Percentiles rank a stretch among this genome's conserved stretches.
phyloP scores from a whole-genome alignment of 2,797 vertebrate species.

The Pterois miles region DNA sequence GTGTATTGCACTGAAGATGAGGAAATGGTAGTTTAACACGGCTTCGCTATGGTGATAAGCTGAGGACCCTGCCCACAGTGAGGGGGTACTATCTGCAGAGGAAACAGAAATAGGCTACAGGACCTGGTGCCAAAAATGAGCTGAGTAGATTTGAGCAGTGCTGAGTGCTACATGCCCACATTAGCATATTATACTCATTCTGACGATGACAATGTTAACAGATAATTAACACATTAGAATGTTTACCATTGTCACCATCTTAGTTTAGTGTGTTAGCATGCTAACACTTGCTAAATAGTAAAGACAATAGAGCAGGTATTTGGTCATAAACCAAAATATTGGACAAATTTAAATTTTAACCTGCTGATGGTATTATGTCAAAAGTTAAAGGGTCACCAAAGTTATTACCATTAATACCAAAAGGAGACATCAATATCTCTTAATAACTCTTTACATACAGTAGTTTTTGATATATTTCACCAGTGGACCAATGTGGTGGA shows the following conservation, averaged over 20 bases:
- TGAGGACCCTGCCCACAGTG: not conserved
- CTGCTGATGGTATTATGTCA: rapidly evolving
- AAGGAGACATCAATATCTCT: no score
- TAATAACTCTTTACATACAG: no score
- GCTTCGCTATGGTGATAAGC: not conserved
- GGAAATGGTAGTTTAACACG: not conserved
- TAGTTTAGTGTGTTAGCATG: not conserved
- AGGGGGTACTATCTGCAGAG: not conserved
- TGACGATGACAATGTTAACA: not conserved
- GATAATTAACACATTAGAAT: not conserved
- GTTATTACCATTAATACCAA: no score
- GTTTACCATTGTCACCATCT: no score
- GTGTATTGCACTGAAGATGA: not conserved
- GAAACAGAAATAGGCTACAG: no score
- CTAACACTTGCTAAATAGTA: no score
- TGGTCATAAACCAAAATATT: not conserved
- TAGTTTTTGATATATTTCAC: no score
- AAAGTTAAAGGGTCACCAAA: no score
- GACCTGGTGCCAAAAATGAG: no score
- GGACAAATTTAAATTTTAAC: no score
- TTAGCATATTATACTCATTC: not conserved
- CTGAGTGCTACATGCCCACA: not conserved
- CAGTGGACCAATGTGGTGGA: not conserved
- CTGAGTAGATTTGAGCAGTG: no score
- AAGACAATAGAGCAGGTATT: not conserved